Evolutionary conservation across 2,888 invertebrate genomes (phyloP).

Genomic region (Suillia variegata): DNA sequence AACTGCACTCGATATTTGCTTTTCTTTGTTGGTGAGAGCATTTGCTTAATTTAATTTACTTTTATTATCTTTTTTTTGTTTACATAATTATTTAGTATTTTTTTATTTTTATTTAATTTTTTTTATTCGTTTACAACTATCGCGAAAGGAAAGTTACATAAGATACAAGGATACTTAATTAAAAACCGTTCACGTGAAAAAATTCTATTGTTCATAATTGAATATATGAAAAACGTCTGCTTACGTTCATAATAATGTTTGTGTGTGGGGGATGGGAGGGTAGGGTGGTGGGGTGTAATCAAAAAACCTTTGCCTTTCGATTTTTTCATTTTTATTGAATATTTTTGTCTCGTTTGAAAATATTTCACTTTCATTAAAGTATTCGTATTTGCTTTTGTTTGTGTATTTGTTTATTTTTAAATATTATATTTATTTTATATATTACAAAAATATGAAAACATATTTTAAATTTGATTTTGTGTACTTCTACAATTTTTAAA

Average conservation of each 20-base stretch:
- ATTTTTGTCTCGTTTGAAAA: too few species aligned
- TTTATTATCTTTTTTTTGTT: too few species aligned
- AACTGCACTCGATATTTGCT: too few species aligned
- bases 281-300: too few species aligned
- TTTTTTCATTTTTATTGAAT: conserved; percentile 1
- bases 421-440: not conserved
- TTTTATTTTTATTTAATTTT: not conserved
- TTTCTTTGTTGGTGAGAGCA: too few species aligned
- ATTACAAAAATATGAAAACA: conserved; percentile 3
- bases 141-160: not conserved
- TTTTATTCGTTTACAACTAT: not conserved
- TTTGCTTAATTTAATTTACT: too few species aligned
- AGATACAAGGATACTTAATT: not conserved
- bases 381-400: too few species aligned
- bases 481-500: not conserved
- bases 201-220: not conserved
- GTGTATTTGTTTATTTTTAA: too few species aligned
- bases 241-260: not conserved
- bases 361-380: too few species aligned
- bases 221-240: not conserved
- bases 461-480: not conserved
- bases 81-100: too few species aligned
- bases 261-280: not conserved
- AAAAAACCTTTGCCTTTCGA: too few species aligned
- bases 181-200: not conserved